Evolutionary conservation across 2,888 invertebrate species (phyloP).

Genomic region (Caenorhabditis sp.): DNA sequence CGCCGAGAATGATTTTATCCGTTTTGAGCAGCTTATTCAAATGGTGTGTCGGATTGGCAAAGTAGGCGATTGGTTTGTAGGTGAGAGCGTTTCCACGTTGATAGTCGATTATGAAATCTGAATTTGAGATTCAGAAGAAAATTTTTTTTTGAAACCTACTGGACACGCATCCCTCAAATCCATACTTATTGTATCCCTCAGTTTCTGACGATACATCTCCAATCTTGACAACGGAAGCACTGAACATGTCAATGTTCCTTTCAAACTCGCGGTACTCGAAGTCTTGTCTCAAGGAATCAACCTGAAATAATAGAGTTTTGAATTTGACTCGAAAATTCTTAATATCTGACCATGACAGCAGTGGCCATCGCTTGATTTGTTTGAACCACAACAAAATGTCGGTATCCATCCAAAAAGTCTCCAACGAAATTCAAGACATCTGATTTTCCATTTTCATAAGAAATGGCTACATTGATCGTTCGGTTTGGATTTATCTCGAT

Average conservation of each 20-base stretch:
- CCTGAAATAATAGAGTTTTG: no score
- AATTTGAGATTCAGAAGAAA: not conserved
- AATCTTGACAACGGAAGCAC: slow-evolving; percentile 51
- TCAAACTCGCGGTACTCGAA: slow-evolving; percentile 41
- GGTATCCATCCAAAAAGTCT: slow-evolving; percentile 77
- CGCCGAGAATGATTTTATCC: slow-evolving; percentile 1
- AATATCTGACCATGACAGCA: slow-evolving; percentile 72
- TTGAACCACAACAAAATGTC: slow-evolving; percentile 77
- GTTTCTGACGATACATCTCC: slow-evolving; percentile 56
- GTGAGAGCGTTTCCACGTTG: slow-evolving; percentile 63
- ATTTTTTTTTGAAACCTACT: slow-evolving; percentile 53
- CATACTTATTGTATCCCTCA: slow-evolving; percentile 53
- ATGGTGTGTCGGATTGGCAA: slow-evolving; percentile 44
- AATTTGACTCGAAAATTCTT: no score
- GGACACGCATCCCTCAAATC: slow-evolving; percentile 71
- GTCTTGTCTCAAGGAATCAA: slow-evolving; percentile 68
- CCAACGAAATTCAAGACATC: slow-evolving; percentile 73
- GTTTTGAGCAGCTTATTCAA: slow-evolving; percentile 20
- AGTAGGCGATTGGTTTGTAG: slow-evolving; percentile 62
- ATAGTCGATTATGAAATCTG: slow-evolving; percentile 76
- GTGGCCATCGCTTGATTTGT: slow-evolving; percentile 65
- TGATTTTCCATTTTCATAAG: slow-evolving; percentile 56
- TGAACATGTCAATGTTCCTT: slow-evolving; percentile 65
- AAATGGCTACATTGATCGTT: slow-evolving; percentile 71
- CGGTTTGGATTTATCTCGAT: slow-evolving; percentile 75